Percentiles rank a stretch among this genome's conserved stretches.
These are phyloP conservation scores for Microhierax caerulescens DNA, from an alignment of 2,797 vertebrate genomes.

Conservation along the genomic window DNA sequence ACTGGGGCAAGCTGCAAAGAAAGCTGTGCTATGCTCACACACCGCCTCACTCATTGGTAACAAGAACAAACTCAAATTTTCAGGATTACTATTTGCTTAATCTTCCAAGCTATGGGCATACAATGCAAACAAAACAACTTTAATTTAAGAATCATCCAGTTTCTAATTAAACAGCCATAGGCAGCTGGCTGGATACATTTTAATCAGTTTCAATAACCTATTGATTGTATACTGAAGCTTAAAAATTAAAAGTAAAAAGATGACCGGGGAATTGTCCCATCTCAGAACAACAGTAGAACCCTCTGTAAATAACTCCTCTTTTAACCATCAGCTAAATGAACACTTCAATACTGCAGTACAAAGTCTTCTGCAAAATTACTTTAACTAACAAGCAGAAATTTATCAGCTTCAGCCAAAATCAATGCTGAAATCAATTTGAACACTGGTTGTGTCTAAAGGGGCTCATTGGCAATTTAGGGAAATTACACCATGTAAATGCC, in stretches of 20 bases:
- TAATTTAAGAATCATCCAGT: constrained; percentile 85
- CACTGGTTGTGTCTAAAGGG: constrained; percentile 87
- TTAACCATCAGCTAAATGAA: constrained; percentile 88
- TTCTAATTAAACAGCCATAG: constrained; percentile 84
- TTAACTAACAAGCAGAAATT: constrained; percentile 92
- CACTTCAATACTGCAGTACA: constrained; percentile 84
- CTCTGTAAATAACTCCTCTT: constrained; percentile 88
- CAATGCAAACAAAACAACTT: constrained; percentile 73
- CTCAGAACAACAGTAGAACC: constrained; percentile 78
- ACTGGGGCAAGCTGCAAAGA: neutral
- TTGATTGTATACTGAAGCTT: constrained; percentile 83
- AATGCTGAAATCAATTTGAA: constrained; percentile 89
- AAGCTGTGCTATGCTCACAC: neutral
- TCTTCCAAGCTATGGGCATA: constrained; percentile 47
- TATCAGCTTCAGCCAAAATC: constrained; percentile 91
- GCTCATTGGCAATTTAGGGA: constrained; percentile 89
- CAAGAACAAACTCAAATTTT: constrained; percentile 26
- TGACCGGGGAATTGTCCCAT: constrained; percentile 83
- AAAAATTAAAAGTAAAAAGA: constrained; percentile 87
- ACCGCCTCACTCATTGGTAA: neutral
- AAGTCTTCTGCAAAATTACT: constrained; percentile 89
- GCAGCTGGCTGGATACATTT: constrained; percentile 86
- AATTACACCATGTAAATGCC: constrained; percentile 90
- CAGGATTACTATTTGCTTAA: neutral
- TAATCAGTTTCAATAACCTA: constrained; percentile 86